Evolutionary conservation across 2,113 vertebrate species (phyloP), one percentile per base, ranked within the genome.

Genomic region (Periophthalmodon schlosseri): DNA sequence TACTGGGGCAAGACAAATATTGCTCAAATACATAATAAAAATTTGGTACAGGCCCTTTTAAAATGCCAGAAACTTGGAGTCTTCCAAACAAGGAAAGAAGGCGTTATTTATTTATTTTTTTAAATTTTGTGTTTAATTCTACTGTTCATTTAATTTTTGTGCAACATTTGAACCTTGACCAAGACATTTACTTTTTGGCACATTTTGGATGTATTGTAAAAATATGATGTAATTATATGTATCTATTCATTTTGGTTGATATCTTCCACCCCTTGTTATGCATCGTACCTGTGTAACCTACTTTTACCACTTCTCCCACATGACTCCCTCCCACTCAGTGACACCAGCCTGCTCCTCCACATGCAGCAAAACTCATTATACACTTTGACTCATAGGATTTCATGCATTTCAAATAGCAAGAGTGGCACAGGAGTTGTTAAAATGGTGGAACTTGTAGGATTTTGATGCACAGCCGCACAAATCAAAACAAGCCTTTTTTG

Each of bases 281-380:
- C 24, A 54, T 79, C 66, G 33, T 63, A 85, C 79, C 81, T 88
- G 63, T 85, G 52, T 56, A 89, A 85, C 81, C 77, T 82, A 79
- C 74, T 87, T 82, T 71, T 80, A 71, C 64, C 69, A 73, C 7
- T 50, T 72, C 85, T 58, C 85, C 81, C 86, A 84, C 85, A 82
- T 68, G 33, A 68, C 73, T 52, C 78, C 39, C 39, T 80, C 82
- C 84, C 82, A 84, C 87, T 44, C 63, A 12, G 8, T 39, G 16
- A 21, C 63, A 44, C 34, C 4, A 18, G 33, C 24, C 15, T 61
- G 58, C 24, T 18, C 60, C 28, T 63, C 24, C 24, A 15, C 58
- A 61, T 10, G 34, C 63, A 44, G 24, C 23, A 65, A n/a, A 65
- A 65, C 63, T 65, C 20, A 65, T 65, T 65, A 65, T 65, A n/a